These are phyloP conservation scores for Lasioglossum albipes DNA, from an alignment of 1,140 invertebrate genomes.

Conservation along the genomic window DNA sequence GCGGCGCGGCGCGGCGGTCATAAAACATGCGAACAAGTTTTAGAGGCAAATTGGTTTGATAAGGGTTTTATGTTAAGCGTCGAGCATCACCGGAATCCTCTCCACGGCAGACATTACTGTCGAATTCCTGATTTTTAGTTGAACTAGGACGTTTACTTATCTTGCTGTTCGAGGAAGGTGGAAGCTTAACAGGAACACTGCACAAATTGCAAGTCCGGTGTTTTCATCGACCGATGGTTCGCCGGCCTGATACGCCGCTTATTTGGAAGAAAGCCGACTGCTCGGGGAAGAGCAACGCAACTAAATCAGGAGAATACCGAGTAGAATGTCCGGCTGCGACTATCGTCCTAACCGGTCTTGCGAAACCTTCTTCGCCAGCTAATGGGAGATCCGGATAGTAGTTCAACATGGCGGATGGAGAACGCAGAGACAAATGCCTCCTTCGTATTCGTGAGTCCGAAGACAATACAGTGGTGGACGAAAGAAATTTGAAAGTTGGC, in stretches of 20 bases:
- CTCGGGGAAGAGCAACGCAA: constrained; percentile 18
- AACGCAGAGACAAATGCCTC: constrained; percentile 45
- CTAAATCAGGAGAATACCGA: constrained; percentile 44
- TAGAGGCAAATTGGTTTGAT: neutral
- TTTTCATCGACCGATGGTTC: neutral
- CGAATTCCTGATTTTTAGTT: neutral
- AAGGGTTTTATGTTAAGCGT: neutral
- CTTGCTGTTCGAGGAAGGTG: neutral
- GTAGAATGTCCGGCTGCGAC: constrained; percentile 36
- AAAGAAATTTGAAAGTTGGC: constrained; percentile 44
- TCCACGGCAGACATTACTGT: neutral
- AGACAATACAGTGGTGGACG: constrained; percentile 53
- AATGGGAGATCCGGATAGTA: constrained; percentile 66
- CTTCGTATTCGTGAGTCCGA: constrained; percentile 25
- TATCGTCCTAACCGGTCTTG: constrained; percentile 62
- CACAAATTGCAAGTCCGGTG: neutral
- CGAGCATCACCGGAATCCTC: neutral
- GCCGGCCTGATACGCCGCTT: neutral
- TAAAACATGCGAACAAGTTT: constrained; percentile 1
- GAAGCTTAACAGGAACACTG: neutral
- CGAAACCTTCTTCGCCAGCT: constrained; percentile 51
- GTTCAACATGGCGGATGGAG: constrained; percentile 56
- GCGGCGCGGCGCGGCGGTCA: neutral
- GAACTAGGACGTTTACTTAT: neutral
- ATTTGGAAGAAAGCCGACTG: constrained; percentile 11